Conservation (phyloP, 2,888 invertebrate species). For the Drosophila algonquin region DNA sequence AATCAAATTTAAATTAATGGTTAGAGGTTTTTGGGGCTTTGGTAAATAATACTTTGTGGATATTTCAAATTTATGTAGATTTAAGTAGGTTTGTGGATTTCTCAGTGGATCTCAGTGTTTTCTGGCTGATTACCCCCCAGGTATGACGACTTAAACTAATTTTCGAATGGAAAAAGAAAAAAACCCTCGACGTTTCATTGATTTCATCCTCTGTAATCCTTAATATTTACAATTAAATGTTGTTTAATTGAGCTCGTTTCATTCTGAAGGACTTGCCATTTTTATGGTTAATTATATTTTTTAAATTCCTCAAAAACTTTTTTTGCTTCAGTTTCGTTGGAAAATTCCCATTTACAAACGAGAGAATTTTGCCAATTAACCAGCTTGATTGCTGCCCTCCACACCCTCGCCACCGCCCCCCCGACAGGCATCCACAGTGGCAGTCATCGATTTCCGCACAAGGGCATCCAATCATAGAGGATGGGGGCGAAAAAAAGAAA, state of each 20-base stretch:
- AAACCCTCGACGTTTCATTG: too few species aligned
- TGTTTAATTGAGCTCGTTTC: neutral
- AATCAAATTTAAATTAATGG: slow-evolving; percentile 7
- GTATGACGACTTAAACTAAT: too few species aligned
- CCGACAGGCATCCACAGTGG: neutral
- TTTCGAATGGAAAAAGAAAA: too few species aligned
- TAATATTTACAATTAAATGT: neutral
- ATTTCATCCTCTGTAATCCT: too few species aligned
- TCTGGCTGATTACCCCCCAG: too few species aligned
- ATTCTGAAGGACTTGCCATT: neutral
- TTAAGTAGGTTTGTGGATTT: neutral
- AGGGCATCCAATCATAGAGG: neutral
- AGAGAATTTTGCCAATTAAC: slow-evolving; percentile 18
- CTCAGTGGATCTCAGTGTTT: too few species aligned
- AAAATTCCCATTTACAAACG: neutral
- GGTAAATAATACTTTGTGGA: slow-evolving; percentile 3
- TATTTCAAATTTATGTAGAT: neutral
- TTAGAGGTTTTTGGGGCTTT: neutral
- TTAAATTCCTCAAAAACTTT: neutral
- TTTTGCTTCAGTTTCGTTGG: neutral
- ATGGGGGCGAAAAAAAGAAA: neutral
- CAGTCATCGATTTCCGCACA: neutral
- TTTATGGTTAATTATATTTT: neutral
- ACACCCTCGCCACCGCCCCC: neutral
- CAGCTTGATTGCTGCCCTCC: neutral